These are phyloP conservation scores for Drosophila nr. medialis DNA, from an alignment of 2,888 invertebrate genomes.

Conservation along the genomic window DNA sequence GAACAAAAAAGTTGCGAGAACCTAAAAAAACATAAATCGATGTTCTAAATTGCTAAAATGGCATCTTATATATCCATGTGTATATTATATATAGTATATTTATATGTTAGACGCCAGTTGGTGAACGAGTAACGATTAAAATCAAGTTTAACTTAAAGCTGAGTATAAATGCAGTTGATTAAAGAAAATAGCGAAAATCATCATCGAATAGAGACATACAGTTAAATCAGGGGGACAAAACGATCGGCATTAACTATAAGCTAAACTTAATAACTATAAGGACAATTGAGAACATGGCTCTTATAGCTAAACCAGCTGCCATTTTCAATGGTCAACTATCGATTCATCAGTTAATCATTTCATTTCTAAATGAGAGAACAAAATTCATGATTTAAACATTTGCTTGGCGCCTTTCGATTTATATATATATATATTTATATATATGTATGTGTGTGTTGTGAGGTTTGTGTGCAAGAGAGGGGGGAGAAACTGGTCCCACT, in stretches of 20 bases:
- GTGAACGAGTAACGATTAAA: constrained; percentile 1
- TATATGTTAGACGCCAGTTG: background rate
- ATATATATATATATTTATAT: background rate
- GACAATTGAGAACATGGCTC: constrained; percentile 19
- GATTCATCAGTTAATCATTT: background rate
- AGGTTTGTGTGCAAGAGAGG: background rate
- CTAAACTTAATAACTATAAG: constrained; percentile 41
- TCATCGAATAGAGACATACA: constrained; percentile 19
- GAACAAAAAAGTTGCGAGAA: constrained; percentile 3
- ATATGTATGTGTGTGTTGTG: background rate
- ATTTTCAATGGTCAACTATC: constrained; percentile 40
- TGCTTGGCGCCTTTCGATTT: constrained; percentile 13
- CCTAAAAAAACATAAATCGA: constrained; percentile 6
- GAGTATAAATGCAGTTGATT: constrained; percentile 67
- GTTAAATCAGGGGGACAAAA: constrained; percentile 17
- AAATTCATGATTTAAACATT: constrained; percentile 29
- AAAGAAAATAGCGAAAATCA: constrained; percentile 12
- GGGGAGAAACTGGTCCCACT: background rate
- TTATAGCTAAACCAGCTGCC: constrained; percentile 41
- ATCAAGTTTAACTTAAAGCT: constrained; percentile 38
- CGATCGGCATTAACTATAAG: constrained; percentile 6
- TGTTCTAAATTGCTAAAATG: constrained; percentile 23
- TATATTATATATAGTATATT: background rate
- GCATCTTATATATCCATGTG: background rate
- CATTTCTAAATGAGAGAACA: constrained; percentile 27